Evolutionary conservation across 1,140 invertebrate genomes (phyloP).

Genomic region (Drosophila bocqueti): DNA sequence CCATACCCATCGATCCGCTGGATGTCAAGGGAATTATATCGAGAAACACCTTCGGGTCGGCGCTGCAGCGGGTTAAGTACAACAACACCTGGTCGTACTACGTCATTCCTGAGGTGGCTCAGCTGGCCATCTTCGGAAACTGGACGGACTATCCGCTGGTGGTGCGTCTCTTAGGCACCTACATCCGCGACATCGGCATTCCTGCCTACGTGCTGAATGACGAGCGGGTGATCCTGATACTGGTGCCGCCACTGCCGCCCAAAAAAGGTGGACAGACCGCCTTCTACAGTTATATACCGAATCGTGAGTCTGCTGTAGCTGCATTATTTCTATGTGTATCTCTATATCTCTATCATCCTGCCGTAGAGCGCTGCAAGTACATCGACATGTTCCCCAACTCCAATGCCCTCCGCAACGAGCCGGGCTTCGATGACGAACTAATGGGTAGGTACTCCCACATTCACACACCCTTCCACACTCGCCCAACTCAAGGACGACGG

Average conservation of each 20-base stretch:
- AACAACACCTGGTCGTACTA: constrained; percentile 77
- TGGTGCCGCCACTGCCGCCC: constrained; percentile 77
- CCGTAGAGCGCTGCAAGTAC: constrained; percentile 87
- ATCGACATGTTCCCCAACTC: constrained; percentile 88
- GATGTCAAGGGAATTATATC: constrained; percentile 56
- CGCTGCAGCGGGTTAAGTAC: constrained; percentile 68
- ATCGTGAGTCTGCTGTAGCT: constrained; percentile 48
- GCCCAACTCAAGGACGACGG: not conserved
- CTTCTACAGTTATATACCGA: constrained; percentile 75
- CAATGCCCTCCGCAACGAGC: constrained; percentile 85
- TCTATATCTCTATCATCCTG: constrained; percentile 23
- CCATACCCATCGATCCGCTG: constrained; percentile 70
- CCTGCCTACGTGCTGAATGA: constrained; percentile 72
- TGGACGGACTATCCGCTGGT: constrained; percentile 75
- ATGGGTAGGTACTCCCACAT: constrained; percentile 86
- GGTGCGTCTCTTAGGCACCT: constrained; percentile 68
- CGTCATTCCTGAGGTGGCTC: constrained; percentile 78
- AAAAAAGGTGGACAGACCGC: constrained; percentile 57
- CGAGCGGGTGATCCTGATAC: constrained; percentile 70
- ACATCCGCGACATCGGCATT: constrained; percentile 74
- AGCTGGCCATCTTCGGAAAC: constrained; percentile 70
- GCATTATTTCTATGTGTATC: not conserved
- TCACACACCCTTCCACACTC: not conserved
- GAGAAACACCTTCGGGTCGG: constrained; percentile 62
- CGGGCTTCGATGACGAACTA: constrained; percentile 86